Percentiles rank a stretch among this genome's conserved stretches.
These are phyloP conservation scores for Larimichthys polyactis DNA, from an alignment of 2,113 vertebrate species.

Conservation along the genomic window DNA sequence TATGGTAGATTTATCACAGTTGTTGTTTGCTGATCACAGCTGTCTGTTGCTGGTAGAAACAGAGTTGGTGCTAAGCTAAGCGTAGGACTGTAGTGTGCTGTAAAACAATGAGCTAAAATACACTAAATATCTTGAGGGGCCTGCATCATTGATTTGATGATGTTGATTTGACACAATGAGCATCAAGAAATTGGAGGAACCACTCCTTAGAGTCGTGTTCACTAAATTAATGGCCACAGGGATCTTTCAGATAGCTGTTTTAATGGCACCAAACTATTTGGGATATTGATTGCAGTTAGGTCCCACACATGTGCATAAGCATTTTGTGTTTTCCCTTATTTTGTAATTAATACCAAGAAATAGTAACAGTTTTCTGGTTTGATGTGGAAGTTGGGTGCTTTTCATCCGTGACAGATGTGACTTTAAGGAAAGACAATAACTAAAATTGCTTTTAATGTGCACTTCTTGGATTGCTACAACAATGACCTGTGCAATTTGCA, in stretches of 20 bases:
- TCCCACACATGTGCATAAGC: no score
- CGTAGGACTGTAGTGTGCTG: background rate
- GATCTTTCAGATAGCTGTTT: background rate
- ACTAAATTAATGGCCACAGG: background rate
- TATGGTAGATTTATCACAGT: no score
- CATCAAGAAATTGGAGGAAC: background rate
- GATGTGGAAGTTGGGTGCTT: constrained; percentile 17
- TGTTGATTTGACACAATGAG: background rate
- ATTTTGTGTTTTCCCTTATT: background rate
- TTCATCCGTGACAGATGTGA: constrained; percentile 21
- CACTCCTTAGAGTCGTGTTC: background rate
- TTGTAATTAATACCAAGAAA: constrained; percentile 39
- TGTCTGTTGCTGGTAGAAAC: background rate
- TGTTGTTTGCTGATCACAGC: no score
- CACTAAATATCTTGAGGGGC: background rate
- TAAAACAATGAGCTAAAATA: background rate
- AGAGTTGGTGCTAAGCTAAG: background rate
- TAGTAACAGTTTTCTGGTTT: constrained; percentile 2
- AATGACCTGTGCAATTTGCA: constrained; percentile 44
- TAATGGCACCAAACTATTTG: no score
- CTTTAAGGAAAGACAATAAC: constrained; percentile 28
- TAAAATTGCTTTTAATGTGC: constrained; percentile 27
- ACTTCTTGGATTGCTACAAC: constrained; percentile 53
- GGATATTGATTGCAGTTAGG: no score
- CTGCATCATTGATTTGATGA: background rate